Evolutionary conservation across 2,113 vertebrate species (phyloP).

Genomic region (Trematomus loennbergii): DNA sequence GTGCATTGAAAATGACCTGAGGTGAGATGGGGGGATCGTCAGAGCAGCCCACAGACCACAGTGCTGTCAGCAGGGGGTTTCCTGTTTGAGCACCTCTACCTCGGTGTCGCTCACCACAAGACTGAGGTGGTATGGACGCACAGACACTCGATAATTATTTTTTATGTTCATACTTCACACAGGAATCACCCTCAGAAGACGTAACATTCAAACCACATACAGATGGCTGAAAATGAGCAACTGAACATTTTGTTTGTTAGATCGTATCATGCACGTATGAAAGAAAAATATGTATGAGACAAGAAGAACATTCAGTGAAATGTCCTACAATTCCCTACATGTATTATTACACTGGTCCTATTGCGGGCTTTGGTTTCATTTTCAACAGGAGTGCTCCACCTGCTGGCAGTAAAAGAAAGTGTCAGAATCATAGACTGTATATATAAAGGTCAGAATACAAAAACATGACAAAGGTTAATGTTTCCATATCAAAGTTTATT

Average conservation of each 20-base stretch:
- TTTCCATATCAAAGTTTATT: slow-evolving; percentile 95
- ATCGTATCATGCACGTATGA: neutral
- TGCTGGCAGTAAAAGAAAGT: slow-evolving; percentile 43
- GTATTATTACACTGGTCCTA: neutral
- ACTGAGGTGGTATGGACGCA: neutral
- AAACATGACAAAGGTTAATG: slow-evolving; percentile 1
- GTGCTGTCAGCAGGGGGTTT: slow-evolving; percentile 52
- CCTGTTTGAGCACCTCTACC: slow-evolving; percentile 46
- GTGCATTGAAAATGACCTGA: slow-evolving; percentile 24
- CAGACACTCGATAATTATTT: slow-evolving; percentile 28
- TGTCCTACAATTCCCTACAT: neutral
- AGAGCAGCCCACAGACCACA: slow-evolving; percentile 2
- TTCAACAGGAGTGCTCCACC: slow-evolving; percentile 64
- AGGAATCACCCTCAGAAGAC: neutral
- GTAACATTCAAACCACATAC: neutral
- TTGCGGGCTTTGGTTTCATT: neutral
- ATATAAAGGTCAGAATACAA: neutral
- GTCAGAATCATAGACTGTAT: too few relatives aligned
- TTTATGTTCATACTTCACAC: slow-evolving; percentile 7
- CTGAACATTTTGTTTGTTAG: neutral
- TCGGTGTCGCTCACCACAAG: slow-evolving; percentile 21
- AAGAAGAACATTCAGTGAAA: slow-evolving; percentile 18
- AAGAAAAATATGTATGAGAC: neutral
- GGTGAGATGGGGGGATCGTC: neutral
- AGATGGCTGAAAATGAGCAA: neutral